Evolutionary conservation across 2,888 invertebrate genomes (phyloP).

Genomic region (Calameuta idolon): DNA sequence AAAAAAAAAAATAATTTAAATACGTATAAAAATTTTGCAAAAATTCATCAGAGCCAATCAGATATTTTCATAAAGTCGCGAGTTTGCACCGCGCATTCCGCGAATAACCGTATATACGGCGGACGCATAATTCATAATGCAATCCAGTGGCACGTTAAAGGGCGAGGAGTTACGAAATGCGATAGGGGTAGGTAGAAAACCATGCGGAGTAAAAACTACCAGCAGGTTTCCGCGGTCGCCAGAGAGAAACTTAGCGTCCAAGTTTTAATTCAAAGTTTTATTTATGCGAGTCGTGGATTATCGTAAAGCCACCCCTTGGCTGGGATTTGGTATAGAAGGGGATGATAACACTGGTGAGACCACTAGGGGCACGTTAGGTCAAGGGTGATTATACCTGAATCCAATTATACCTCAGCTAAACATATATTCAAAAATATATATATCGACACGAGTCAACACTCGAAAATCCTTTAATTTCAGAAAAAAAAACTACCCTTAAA

Average conservation of each 20-base stretch:
- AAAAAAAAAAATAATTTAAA: too few relatives aligned
- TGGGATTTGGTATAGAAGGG: not conserved
- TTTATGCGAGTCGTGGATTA: conserved; percentile 50
- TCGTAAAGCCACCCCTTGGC: conserved; percentile 33
- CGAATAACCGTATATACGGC: conserved; percentile 26
- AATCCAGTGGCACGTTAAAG: conserved; percentile 33
- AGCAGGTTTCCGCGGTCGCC: conserved; percentile 20
- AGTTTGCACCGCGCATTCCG: not conserved
- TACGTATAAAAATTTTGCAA: too few relatives aligned
- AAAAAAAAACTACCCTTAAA: not conserved
- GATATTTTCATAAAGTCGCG: conserved; percentile 46
- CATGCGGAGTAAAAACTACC: conserved; percentile 40
- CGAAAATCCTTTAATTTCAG: not conserved
- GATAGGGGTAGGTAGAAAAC: conserved; percentile 42
- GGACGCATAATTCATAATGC: conserved; percentile 49
- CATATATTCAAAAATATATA: not conserved
- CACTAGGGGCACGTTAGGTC: not conserved
- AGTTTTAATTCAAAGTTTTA: conserved; percentile 56
- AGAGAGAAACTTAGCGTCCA: conserved; percentile 40
- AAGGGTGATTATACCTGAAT: not conserved
- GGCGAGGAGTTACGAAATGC: conserved; percentile 11
- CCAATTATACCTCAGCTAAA: not conserved
- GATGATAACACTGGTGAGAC: not conserved
- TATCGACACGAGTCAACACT: not conserved
- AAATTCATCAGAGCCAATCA: conserved; percentile 33